Base-by-base conservation (phyloP, 92 coral and sea anemone genomes). In the Nematostella vectensis region DNA sequence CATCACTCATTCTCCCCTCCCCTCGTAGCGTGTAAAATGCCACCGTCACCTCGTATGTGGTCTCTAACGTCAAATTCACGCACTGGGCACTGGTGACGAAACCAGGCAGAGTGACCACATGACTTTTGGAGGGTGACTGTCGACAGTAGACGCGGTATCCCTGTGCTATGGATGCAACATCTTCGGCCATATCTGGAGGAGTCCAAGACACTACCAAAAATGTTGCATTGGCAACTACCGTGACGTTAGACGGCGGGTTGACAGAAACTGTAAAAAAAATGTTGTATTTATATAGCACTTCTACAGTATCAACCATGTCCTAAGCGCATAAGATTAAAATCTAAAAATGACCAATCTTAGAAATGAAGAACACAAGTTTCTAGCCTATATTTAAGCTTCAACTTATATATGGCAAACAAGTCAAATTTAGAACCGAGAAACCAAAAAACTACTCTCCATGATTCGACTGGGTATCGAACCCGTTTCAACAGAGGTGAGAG, bases 21-120 rank as follows among this genome's bases (percentile, higher is more conserved):
- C 85, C 85, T 24, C 65, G 52, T 51, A 78, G 31, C 4, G 68
- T 71, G 48, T 37, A 70, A 3, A 69, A 61, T 0, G 72, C 57
- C 9, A 72, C 80, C 60, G 60, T 57, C 21, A 78, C 31, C 17
- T 50, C 38, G 13, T 63, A 49, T 1, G 25, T 4, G 24, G 37
- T n/a, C 6, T 44, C 20, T 10, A 30, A 30, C 27, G 13, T 47
- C 0, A 47, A 19, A 25, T 55, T 47, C 20, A 2, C 4, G 18
- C 54, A 10, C 20, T 38, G 42, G 8, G 52, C 39, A 1, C 18
- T 18, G 3, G 54, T 66, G 10, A 37, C 45, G 9, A 20, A 39
- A 26, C 22, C 57, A 31, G 28, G 20, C 6, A 66, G 4, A 1
- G 28, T n/a, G 22, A 39, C 42, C n/a, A 4, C 10, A 0, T 20